Conservation (phyloP, 2,888 invertebrate genomes). For the Cheilosia vulpina region DNA sequence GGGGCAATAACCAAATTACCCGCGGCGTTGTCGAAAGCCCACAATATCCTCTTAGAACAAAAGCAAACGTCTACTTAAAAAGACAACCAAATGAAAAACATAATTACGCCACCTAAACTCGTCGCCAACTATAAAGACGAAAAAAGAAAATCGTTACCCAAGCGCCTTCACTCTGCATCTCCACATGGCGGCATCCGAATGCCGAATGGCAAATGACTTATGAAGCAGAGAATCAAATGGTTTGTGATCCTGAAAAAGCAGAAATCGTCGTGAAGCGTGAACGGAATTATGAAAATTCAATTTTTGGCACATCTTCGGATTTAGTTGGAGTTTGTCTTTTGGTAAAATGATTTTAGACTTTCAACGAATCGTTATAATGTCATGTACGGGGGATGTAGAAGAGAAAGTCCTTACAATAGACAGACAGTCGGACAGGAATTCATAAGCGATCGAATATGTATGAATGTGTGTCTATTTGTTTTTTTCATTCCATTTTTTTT, state of each 20-base stretch:
- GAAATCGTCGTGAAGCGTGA: constrained; percentile 66
- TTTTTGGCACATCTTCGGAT: constrained; percentile 64
- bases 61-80: constrained; percentile 56
- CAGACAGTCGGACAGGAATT: constrained; percentile 72
- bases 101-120: constrained; percentile 66
- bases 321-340: constrained; percentile 40
- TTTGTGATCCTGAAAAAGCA: constrained; percentile 52
- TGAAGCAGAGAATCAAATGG: constrained; percentile 57
- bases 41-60: constrained; percentile 39
- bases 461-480: constrained; percentile 27
- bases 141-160: constrained; percentile 11
- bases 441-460: constrained; percentile 72
- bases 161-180: neutral
- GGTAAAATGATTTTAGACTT: constrained; percentile 65
- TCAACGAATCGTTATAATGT: constrained; percentile 59
- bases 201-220: constrained; percentile 58
- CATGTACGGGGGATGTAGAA: constrained; percentile 10
- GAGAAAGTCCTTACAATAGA: constrained; percentile 43
- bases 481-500: neutral
- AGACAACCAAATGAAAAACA: constrained; percentile 60
- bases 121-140: constrained; percentile 63
- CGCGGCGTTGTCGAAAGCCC: constrained; percentile 20
- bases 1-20: constrained; percentile 64
- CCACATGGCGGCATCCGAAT: constrained; percentile 36
- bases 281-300: constrained; percentile 74